Conservation (phyloP, 2,888 invertebrate species). For the Drosophila ustulata region DNA sequence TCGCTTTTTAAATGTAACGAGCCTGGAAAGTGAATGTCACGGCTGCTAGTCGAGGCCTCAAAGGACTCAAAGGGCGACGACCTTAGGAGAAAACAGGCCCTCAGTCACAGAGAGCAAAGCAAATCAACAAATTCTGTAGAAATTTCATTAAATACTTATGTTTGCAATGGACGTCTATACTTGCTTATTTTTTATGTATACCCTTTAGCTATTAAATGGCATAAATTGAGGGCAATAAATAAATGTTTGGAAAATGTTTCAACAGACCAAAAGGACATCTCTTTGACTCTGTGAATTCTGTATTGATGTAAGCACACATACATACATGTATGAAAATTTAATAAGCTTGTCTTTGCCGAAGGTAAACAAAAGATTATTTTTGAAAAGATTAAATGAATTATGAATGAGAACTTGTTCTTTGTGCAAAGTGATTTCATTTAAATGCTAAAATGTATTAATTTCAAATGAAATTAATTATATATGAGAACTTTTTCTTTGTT, state of each 20-base stretch:
- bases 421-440: not conserved
- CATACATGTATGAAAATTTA: not conserved
- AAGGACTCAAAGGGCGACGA: not conserved
- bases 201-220: not conserved
- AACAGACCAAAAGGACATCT: not conserved
- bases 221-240: constrained; percentile 3
- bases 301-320: not conserved
- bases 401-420: not conserved
- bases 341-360: not conserved
- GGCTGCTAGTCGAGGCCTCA: not conserved
- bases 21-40: not conserved
- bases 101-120: not conserved
- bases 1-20: not conserved
- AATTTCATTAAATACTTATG: constrained; percentile 9
- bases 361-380: not conserved
- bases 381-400: not conserved
- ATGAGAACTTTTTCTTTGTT: not conserved
- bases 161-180: constrained; percentile 1
- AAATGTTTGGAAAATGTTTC: not conserved
- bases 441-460: not conserved
- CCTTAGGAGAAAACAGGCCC: not conserved
- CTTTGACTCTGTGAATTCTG: not conserved
- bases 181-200: not conserved
- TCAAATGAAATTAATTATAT: not conserved
- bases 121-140: constrained; percentile 2